Evolutionary conservation across 2,797 vertebrate species (phyloP).

Genomic region (Eupleurogrammus muticus): DNA sequence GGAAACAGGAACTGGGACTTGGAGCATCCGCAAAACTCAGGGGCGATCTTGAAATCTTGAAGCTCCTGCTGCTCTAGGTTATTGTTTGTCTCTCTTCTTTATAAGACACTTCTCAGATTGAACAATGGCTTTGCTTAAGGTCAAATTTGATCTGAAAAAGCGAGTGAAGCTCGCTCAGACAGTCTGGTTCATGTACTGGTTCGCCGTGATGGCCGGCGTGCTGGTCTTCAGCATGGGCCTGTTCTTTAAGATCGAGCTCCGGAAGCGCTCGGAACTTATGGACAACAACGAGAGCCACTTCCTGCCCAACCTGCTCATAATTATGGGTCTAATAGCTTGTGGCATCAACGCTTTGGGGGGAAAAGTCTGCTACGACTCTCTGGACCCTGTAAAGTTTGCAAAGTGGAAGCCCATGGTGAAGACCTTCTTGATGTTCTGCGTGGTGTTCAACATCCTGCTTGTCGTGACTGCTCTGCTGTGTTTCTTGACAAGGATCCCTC

Average conservation of each 20-base stretch:
- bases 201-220: conserved; percentile 92
- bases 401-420: conserved; percentile 94
- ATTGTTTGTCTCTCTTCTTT: conserved; percentile 32
- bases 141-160: conserved; percentile 96
- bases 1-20: conserved; percentile 33
- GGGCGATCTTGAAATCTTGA: conserved; percentile 23
- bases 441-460: conserved; percentile 87
- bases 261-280: conserved; percentile 97
- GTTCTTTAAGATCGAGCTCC: conserved; percentile 96
- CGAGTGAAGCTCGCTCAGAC: conserved; percentile 96
- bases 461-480: conserved; percentile 88
- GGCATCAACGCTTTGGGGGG: conserved; percentile 92
- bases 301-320: conserved; percentile 95
- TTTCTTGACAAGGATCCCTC: conserved; percentile 90
- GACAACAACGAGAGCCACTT: conserved; percentile 97
- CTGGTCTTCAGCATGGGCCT: conserved; percentile 94
- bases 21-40: conserved; percentile 6
- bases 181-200: conserved; percentile 99
- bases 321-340: conserved; percentile 89
- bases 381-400: conserved; percentile 92
- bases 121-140: conserved; percentile 92
- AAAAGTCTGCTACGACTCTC: conserved; percentile 96
- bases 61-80: conserved; percentile 16
- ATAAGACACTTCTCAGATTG: conserved; percentile 44
- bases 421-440: conserved; percentile 86